phyloP scores from a whole-genome alignment of 2,797 vertebrate species.

The Brachyrhaphis roseni region DNA sequence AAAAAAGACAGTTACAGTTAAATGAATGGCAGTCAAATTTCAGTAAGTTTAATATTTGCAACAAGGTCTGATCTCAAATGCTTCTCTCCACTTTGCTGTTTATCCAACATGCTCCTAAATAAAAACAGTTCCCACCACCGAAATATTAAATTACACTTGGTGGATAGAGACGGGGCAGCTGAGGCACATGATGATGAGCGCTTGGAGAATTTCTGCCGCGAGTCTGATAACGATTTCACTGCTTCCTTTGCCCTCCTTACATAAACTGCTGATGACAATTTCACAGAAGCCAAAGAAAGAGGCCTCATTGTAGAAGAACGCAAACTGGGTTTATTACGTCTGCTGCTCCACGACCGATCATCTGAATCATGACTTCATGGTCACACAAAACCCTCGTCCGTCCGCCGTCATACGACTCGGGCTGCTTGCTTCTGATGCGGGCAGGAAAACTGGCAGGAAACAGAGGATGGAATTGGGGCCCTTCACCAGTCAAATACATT shows the following conservation, averaged over 20 bases:
- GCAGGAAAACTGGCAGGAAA: neutral
- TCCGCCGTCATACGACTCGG: neutral
- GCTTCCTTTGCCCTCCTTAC: constrained; percentile 17
- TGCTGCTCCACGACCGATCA: constrained; percentile 43
- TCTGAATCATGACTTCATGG: constrained; percentile 70
- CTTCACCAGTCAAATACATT: too few relatives aligned
- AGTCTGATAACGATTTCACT: constrained; percentile 18
- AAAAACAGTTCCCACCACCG: neutral
- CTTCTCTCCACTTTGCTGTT: neutral
- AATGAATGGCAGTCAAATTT: neutral
- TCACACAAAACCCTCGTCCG: constrained; percentile 27
- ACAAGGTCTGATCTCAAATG: neutral
- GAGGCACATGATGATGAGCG: constrained; percentile 39
- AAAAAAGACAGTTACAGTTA: neutral
- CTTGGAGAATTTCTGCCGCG: constrained; percentile 7
- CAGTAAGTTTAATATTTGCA: neutral
- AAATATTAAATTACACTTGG: neutral
- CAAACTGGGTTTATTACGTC: constrained; percentile 28
- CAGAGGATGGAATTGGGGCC: too few relatives aligned
- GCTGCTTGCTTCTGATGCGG: neutral
- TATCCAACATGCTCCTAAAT: neutral
- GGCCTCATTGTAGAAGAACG: constrained; percentile 48
- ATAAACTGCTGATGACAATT: constrained; percentile 38
- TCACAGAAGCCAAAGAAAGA: constrained; percentile 45
- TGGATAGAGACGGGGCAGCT: constrained; percentile 1